Evolutionary conservation across 2,888 invertebrate genomes (phyloP), one percentile per base, ranked within the genome.

Genomic region (Pandemis corylana): DNA sequence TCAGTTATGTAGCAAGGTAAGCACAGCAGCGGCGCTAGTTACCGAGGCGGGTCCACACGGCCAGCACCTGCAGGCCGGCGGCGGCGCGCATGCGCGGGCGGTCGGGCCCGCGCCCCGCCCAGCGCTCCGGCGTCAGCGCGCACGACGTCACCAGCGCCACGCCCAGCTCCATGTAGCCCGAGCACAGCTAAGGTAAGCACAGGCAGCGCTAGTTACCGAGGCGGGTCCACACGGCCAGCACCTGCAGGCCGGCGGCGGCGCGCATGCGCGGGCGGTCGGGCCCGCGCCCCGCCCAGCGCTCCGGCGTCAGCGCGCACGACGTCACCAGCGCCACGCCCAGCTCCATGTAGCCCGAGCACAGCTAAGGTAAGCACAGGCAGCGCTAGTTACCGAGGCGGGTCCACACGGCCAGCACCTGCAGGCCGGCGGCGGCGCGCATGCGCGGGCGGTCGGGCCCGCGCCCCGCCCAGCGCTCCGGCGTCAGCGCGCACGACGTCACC

Each of bases 331-430:
- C 90, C 77, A 94, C 94, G 69, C 94, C 94, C 66, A 94, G 79
- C 82, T 94, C 94, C 87, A 94, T 87, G 79, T 93, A 94, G 9
- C 94, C 94, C 0, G 93, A 95, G 95, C 95, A 96, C 5, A 96
- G 82, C 95, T 95, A 80, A 36, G 42, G 0, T n/a, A n/a, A n/a
- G n/a, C n/a, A n/a, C n/a, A n/a, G n/a, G n/a, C 20, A 20, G 20
- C 20, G 20, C 20, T 20, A 20, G 81, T 85, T 79, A 95, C 97
- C 98, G 76, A 99, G 94, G 82, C 97, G 96, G 44, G 97, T 97
- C 99, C 99, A 99, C 93, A 98, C 97, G 36, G 97, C 97, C 10
- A 99, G 95, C 79, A 99, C 97, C 85, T 98, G 98, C 86, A 98
- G 96, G 44, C 98, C 99, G 96, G 99, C 98, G 15, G 97, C 95